phyloP scores from a whole-genome alignment of 2,113 vertebrate species.

The Micronisus gabar region DNA sequence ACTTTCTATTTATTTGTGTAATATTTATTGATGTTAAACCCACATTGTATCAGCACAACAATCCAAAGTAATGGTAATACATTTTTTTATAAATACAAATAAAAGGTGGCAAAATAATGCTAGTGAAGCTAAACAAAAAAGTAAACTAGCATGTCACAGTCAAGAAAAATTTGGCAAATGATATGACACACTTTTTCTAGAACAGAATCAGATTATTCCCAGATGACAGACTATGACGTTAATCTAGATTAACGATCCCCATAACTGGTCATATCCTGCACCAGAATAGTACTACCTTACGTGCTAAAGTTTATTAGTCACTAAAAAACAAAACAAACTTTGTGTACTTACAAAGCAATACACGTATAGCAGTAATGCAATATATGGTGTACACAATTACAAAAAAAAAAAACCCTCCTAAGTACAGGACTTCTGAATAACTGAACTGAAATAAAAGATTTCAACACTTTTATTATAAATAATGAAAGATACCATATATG shows the following conservation, averaged over 20 bases:
- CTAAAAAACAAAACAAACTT: conserved; percentile 58
- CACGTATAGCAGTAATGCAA: conserved; percentile 68
- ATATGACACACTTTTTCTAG: conserved; percentile 54
- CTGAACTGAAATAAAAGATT: conserved; percentile 73
- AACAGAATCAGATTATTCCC: conserved; percentile 41
- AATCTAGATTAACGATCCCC: conserved; percentile 36
- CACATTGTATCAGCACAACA: conserved; percentile 88
- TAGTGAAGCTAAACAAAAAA: conserved; percentile 76
- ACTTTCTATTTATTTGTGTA: conserved; percentile 69
- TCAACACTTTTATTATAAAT: conserved; percentile 81
- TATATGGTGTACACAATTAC: conserved; percentile 75
- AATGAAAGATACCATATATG: conserved; percentile 71
- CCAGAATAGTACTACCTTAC: conserved; percentile 46
- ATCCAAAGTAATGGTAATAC: conserved; percentile 87
- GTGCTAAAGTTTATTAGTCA: conserved; percentile 58
- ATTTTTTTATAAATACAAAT: conserved; percentile 84
- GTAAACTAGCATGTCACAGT: conserved; percentile 74
- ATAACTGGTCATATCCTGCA: conserved; percentile 44
- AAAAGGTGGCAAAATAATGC: conserved; percentile 77
- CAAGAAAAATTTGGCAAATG: conserved; percentile 68
- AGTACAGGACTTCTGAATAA: conserved; percentile 72
- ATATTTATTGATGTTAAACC: conserved; percentile 88
- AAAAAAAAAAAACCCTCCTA: conserved; percentile 60
- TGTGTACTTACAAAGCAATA: conserved; percentile 77
- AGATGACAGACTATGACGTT: conserved; percentile 22